A percentile compares a stretch with the other conserved stretches of the same genome.
Conservation (phyloP, 2,113 vertebrate species). For the Epinephelus moara region DNA sequence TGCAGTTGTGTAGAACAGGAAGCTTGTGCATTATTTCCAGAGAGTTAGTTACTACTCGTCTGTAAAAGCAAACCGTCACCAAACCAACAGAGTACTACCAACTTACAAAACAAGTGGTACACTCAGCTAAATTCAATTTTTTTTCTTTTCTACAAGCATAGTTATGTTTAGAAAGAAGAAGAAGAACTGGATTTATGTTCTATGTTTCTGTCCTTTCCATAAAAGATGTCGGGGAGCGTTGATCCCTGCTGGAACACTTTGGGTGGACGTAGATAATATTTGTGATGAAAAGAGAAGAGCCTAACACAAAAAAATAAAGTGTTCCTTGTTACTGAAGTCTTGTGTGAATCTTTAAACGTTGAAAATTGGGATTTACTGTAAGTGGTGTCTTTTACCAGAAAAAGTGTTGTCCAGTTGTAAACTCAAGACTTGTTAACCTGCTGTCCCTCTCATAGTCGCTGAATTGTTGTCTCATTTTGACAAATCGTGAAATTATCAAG, state of each 20-base stretch:
- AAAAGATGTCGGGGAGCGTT: conserved; percentile 35
- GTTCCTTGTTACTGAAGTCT: conserved; percentile 70
- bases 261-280: conserved; percentile 57
- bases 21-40: conserved; percentile 26
- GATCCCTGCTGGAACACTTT: conserved; percentile 46
- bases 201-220: conserved; percentile 58
- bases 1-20: conserved; percentile 17
- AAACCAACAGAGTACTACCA: conserved; percentile 41
- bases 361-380: conserved; percentile 5
- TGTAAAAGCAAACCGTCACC: conserved; percentile 21
- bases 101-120: conserved; percentile 14
- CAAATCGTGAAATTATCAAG: conserved; percentile 1
- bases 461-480: conserved; percentile 12
- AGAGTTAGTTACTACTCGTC: conserved; percentile 9
- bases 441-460: not conserved
- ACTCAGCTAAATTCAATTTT: conserved; percentile 39
- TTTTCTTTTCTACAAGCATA: conserved; percentile 25
- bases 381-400: not conserved
- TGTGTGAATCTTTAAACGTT: conserved; percentile 47
- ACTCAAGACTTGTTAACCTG: conserved; percentile 14
- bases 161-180: conserved; percentile 34
- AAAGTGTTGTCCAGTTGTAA: conserved; percentile 25
- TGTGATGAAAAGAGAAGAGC: conserved; percentile 62
- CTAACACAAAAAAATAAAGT: conserved; percentile 72
- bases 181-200: conserved; percentile 59